Base-by-base conservation (phyloP, 2,888 invertebrate genomes). In the Drosophila mulleri region DNA sequence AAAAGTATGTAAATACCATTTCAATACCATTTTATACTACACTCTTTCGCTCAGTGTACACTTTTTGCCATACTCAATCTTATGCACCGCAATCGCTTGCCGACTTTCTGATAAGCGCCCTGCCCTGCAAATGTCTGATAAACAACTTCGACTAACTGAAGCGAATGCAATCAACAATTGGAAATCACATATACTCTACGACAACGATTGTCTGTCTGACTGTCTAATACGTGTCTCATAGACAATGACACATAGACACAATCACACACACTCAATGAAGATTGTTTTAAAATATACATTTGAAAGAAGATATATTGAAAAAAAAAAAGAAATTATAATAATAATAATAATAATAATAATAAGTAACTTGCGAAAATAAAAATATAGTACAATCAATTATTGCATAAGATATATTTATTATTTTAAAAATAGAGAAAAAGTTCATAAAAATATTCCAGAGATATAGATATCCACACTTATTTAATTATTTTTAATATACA, bases 61-160 rank as follows among this genome's bases (percentile, higher is more conserved):
- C 41, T 5, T 23, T 12, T 41, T 16, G 20, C 57, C 32, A 42
- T 5, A 42, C 42, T 37, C 32, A 41, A 16, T 45, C 35, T 47
- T 54, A 26, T 44, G 56, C 56, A 39, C 39, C n/a, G 26, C 53
- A 53, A 23, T 39, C 41, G n/a, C 41, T 29, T 54, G 8, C 4
- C 2, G 14, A 35, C 35, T 60, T 42, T 26, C 39, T 61, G 61
- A 61, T 67, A 61, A 61, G 61, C 45, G 61, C 23, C 32, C 41
- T 41, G 48, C 3, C 48, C 48, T 3, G 54, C 50, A 14, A 64
- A 56, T 32, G 12, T 50, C 64, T 65, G 58, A 65, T 58, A 65
- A 65, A 65, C 16, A 26, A 7, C 18, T 16, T 42, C 23, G 11
- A 23, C 11, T 53, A 18, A n/a, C 26, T 2, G 23, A n/a, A 12